Percentiles rank a stretch among this genome's conserved stretches.
These are phyloP conservation scores for Hypocryptadius cinnamomeus DNA, from an alignment of 2,113 vertebrate genomes.

Conservation along the genomic window DNA sequence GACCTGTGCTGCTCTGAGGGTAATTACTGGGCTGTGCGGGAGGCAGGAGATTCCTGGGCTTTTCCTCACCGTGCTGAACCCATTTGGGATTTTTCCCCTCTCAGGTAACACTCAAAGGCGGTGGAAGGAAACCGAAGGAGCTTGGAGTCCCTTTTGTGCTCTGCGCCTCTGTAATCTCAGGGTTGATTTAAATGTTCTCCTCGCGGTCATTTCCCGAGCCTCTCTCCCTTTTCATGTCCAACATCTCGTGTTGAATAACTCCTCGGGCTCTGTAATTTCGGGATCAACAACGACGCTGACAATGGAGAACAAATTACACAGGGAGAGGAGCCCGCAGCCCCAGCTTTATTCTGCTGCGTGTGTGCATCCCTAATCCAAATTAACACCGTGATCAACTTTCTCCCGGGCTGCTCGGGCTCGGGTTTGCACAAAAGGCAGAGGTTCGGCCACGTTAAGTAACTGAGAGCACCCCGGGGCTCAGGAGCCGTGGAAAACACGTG, in stretches of 20 bases:
- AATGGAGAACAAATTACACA: constrained; percentile 50
- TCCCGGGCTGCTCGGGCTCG: constrained; percentile 15
- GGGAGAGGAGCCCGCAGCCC: constrained; percentile 37
- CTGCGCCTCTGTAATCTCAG: background rate
- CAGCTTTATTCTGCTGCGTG: constrained; percentile 37
- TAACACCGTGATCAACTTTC: constrained; percentile 29
- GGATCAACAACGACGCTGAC: constrained; percentile 57
- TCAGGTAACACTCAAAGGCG: background rate
- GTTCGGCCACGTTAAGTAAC: background rate
- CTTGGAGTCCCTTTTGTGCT: background rate
- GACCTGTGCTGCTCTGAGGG: background rate
- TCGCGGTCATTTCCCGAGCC: constrained; percentile 28
- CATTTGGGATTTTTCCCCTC: background rate
- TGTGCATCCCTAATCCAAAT: constrained; percentile 38
- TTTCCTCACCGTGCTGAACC: background rate
- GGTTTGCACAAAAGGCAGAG: background rate
- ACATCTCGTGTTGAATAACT: constrained; percentile 24
- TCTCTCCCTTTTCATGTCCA: constrained; percentile 36
- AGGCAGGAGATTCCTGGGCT: background rate
- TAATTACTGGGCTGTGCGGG: background rate
- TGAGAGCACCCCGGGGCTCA: background rate
- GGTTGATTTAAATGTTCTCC: constrained; percentile 48
- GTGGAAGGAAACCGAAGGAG: background rate
- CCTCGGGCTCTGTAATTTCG: constrained; percentile 67
- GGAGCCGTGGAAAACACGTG: background rate